Evolutionary conservation across 2,888 invertebrate genomes (phyloP), one percentile per base, ranked within the genome.

Genomic region (Phaedon cochleariae): DNA sequence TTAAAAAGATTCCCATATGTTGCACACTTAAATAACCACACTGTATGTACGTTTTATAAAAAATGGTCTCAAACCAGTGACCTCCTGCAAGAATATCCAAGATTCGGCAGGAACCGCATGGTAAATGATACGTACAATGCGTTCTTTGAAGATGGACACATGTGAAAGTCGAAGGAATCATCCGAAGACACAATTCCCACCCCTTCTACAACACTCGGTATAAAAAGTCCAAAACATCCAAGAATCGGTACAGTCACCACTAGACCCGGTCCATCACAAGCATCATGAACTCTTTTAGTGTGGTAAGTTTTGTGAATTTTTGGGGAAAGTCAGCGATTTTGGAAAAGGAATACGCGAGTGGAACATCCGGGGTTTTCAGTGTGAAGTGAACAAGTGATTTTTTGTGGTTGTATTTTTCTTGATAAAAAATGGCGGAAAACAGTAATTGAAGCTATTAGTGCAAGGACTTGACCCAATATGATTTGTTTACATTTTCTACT

Each of bases 231-330:
- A 69, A 74, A 74, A 73, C 73, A 73, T 73, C 76, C 70, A 69
- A 67, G 67, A 71, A 69, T 74, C 76, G 72, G 71, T 76, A 83
- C 83, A 83, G 82, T 83, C 82, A 82, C 82, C 82, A 82, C 79
- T 75, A 76, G 80, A 80, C 81, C 82, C 80, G 79, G 74, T 77
- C 41, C 79, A 80, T 75, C 79, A 75, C 77, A 82, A 82, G 82
- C 84, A 83, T 82, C 84, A 84, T 84, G 84, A 84, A 83, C 80
- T 81, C 81, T 76, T 82, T 79, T 77, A 81, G 82, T 81, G 83
- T 84, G 84, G 84, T 84, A 84, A 84, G 84, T 79, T 41, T 41
- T 76, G 70, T 72, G 69, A 60, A 66, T 45, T 57, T 57, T 57
- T 57, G 45, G 29, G 29, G 17, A 21, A 31, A 45, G 21, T 37